Conservation (phyloP, 2,113 vertebrate species). For the Scolopax mira region DNA sequence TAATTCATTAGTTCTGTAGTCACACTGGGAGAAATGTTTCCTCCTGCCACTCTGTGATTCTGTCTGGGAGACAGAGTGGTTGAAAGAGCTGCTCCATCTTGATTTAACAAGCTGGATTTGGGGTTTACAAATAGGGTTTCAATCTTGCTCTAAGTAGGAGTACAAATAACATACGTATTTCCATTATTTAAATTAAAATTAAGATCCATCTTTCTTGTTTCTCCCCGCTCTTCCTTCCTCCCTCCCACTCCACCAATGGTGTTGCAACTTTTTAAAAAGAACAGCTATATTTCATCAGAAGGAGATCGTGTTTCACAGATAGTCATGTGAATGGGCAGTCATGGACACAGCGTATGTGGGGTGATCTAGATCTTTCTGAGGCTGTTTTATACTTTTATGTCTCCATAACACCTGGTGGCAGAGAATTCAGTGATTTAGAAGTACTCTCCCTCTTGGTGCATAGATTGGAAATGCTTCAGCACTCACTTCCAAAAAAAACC, state of each 20-base stretch:
- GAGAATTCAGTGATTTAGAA: neutral
- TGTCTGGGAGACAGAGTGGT: neutral
- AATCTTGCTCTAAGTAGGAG: neutral
- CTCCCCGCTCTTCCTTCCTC: too few relatives aligned
- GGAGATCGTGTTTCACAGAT: neutral
- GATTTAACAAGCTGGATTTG: neutral
- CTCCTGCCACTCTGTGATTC: neutral
- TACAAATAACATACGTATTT: neutral
- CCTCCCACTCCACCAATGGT: too few relatives aligned
- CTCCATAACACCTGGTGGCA: neutral
- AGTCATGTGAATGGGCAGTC: rapidly evolving
- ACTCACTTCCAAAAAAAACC: neutral
- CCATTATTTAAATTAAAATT: neutral
- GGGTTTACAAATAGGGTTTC: neutral
- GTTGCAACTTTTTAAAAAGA: neutral
- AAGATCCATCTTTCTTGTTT: neutral
- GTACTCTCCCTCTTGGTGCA: neutral
- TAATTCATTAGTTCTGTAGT: neutral
- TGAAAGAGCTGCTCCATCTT: neutral
- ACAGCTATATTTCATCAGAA: neutral
- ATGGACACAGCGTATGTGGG: rapidly evolving
- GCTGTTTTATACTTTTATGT: rapidly evolving
- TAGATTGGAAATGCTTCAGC: neutral
- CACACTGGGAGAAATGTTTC: neutral
- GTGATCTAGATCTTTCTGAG: neutral